phyloP scores from a whole-genome alignment of 2,888 invertebrate genomes.

The Lepidocyrtoides sp. region DNA sequence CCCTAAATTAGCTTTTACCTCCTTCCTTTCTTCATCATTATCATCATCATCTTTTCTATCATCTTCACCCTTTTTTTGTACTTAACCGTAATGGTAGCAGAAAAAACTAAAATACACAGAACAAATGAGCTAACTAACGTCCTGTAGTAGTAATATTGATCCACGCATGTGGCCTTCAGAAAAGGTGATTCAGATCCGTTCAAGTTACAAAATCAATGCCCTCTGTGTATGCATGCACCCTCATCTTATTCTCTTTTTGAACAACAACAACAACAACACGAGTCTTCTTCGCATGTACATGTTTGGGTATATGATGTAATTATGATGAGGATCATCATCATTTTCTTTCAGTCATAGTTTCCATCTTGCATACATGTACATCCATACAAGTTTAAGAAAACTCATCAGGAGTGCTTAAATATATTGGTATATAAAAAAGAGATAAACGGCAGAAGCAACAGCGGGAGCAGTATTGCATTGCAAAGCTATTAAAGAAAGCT shows the following conservation, averaged over 20 bases:
- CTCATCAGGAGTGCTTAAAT: slow-evolving; percentile 37
- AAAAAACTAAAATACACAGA: neutral
- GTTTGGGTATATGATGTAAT: slow-evolving; percentile 33
- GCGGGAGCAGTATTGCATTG: slow-evolving; percentile 53
- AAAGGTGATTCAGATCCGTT: slow-evolving; percentile 33
- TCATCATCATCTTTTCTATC: neutral
- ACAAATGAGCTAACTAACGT: slow-evolving; percentile 12
- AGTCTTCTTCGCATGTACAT: neutral
- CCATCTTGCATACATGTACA: neutral
- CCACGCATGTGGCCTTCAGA: slow-evolving; percentile 68
- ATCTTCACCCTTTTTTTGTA: slow-evolving; percentile 16
- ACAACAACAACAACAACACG: neutral
- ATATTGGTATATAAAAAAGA: slow-evolving; percentile 27
- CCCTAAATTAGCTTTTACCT: slow-evolving; percentile 62
- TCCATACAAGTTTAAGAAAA: slow-evolving; percentile 16
- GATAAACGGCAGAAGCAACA: slow-evolving; percentile 50
- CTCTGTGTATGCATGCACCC: neutral
- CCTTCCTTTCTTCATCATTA: slow-evolving; percentile 50
- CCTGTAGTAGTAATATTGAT: slow-evolving; percentile 31
- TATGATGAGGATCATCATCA: slow-evolving; percentile 40
- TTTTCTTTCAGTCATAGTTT: neutral
- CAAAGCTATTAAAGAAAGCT: slow-evolving; percentile 29
- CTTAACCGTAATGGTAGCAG: slow-evolving; percentile 1
- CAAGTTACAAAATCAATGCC: slow-evolving; percentile 45
- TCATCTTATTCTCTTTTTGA: neutral